Evolutionary conservation across 2,113 vertebrate genomes (phyloP).

Genomic region (Aegotheles bennettii): DNA sequence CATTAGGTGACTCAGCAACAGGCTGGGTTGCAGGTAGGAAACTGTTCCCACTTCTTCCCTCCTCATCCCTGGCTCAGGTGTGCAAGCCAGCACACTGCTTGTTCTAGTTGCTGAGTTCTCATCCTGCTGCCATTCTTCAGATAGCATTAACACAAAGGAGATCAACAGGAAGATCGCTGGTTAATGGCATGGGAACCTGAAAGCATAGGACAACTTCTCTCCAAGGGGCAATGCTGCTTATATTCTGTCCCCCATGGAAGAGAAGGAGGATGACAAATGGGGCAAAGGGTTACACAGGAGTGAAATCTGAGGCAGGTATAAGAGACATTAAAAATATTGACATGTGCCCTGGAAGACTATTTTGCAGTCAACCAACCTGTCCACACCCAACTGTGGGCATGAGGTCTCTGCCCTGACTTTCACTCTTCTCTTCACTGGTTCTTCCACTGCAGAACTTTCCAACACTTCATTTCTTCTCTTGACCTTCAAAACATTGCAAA

Average conservation of each 20-base stretch:
- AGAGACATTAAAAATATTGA: neutral
- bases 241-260: neutral
- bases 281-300: neutral
- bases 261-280: neutral
- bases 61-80: neutral
- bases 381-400: accelerated
- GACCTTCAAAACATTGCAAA: neutral
- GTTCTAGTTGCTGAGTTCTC: neutral
- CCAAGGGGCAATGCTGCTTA: neutral
- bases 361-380: neutral
- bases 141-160: neutral
- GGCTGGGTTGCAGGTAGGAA: neutral
- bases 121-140: neutral
- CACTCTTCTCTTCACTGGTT: neutral
- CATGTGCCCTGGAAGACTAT: neutral
- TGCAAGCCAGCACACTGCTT: neutral
- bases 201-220: neutral
- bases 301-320: neutral
- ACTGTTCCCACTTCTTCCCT: neutral
- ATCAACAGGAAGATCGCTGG: neutral
- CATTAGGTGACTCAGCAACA: neutral
- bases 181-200: neutral
- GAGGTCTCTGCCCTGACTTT: neutral
- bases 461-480: neutral
- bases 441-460: neutral